Evolutionary conservation across 2,113 vertebrate genomes (phyloP).

Genomic region (Trachemys scripta): DNA sequence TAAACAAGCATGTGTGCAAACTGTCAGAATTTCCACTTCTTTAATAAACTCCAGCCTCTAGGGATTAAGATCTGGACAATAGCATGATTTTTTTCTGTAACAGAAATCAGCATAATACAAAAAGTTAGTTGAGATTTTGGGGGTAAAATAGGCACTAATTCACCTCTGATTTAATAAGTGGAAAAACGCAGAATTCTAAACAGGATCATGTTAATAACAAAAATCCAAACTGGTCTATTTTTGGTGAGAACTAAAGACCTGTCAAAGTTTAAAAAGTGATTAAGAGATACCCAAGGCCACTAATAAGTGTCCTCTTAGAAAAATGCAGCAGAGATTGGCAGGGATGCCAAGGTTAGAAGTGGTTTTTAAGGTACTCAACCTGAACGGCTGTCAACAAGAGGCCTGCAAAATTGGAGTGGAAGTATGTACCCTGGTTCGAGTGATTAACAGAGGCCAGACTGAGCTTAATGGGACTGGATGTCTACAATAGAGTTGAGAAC

Average conservation of each 20-base stretch:
- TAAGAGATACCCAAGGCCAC: neutral
- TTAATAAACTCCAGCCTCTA: conserved; percentile 31
- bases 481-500: neutral
- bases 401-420: neutral
- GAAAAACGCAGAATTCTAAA: neutral
- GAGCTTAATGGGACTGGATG: neutral
- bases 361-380: neutral
- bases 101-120: neutral
- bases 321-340: neutral
- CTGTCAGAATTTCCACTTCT: conserved; percentile 66
- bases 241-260: neutral
- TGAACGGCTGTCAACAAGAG: neutral
- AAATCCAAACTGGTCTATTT: neutral
- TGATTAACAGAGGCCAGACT: neutral
- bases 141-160: neutral
- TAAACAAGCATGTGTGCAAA: conserved; percentile 62
- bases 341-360: neutral
- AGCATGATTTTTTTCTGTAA: conserved; percentile 17
- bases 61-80: conserved; percentile 34
- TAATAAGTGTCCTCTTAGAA: neutral
- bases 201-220: neutral
- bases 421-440: neutral
- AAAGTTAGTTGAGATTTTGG: neutral
- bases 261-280: neutral
- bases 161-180: neutral